Evolutionary conservation across 2,888 invertebrate genomes (phyloP).

Genomic region (Apodemia duryi): DNA sequence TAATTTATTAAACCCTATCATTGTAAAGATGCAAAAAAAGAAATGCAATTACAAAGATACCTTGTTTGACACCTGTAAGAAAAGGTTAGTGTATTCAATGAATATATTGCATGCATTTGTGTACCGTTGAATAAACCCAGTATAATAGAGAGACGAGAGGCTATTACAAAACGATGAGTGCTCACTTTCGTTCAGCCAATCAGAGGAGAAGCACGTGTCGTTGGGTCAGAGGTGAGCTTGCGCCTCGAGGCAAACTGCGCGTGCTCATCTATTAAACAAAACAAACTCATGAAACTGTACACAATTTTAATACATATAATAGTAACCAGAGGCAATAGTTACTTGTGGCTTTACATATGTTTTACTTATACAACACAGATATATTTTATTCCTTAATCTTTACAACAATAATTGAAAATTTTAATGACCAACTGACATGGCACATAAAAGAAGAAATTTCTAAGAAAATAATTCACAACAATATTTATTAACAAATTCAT

Average conservation of each 20-base stretch:
- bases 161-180: constrained; percentile 59
- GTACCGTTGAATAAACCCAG: constrained; percentile 19
- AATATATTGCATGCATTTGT: not conserved
- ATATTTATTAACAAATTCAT: too few relatives aligned
- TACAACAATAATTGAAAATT: too few relatives aligned
- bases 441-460: too few relatives aligned
- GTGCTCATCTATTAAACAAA: constrained; percentile 49
- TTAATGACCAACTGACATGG: too few relatives aligned
- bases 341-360: not conserved
- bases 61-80: not conserved
- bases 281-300: constrained; percentile 43
- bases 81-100: not conserved
- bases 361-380: not conserved
- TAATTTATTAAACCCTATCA: too few relatives aligned
- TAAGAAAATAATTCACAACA: too few relatives aligned
- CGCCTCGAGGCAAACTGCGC: constrained; percentile 48
- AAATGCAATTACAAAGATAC: not conserved
- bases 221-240: constrained; percentile 62
- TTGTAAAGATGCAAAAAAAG: not conserved
- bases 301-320: constrained; percentile 1
- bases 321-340: constrained; percentile 1
- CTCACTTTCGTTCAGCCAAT: constrained; percentile 60
- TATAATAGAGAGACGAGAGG: constrained; percentile 33
- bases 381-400: too few relatives aligned
- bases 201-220: constrained; percentile 63